Evolutionary conservation across 2,888 invertebrate species (phyloP).

Genomic region (Sturmia bella): DNA sequence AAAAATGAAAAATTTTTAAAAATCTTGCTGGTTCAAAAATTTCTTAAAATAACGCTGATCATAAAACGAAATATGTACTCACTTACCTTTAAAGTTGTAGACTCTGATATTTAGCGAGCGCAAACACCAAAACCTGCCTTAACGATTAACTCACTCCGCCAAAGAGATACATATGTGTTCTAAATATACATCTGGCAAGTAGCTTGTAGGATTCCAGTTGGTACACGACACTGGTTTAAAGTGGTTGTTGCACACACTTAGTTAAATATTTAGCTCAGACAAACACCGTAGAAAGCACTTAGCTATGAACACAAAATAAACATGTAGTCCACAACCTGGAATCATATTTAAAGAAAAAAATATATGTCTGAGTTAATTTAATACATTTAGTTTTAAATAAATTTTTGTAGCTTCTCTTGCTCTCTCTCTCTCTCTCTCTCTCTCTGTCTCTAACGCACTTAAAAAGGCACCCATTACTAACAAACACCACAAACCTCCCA

Average conservation of each 20-base stretch:
- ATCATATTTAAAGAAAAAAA: not conserved
- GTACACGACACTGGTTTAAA: conserved; percentile 3
- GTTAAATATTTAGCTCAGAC: conserved; percentile 24
- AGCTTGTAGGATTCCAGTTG: not conserved
- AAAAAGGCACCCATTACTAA: conserved; percentile 78
- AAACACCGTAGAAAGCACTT: not conserved
- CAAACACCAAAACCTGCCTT: no score
- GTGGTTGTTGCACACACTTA: conserved; percentile 38
- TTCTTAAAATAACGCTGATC: no score
- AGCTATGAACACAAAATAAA: conserved; percentile 13
- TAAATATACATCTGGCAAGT: not conserved
- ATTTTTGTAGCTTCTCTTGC: conserved; percentile 41
- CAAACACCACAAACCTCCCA: conserved; percentile 78
- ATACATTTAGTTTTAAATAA: not conserved
- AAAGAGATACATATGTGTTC: not conserved
- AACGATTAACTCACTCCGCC: no score
- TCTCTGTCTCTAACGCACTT: conserved; percentile 72
- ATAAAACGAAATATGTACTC: no score
- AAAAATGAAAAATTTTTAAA: no score
- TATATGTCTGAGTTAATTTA: not conserved
- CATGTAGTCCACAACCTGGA: not conserved
- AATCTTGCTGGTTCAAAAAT: no score
- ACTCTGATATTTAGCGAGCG: no score
- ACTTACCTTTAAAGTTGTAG: no score
- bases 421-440: conserved; percentile 44